These are phyloP conservation scores for Drosophila ananassae DNA, from an alignment of 1,140 invertebrate species.

Conservation along the genomic window DNA sequence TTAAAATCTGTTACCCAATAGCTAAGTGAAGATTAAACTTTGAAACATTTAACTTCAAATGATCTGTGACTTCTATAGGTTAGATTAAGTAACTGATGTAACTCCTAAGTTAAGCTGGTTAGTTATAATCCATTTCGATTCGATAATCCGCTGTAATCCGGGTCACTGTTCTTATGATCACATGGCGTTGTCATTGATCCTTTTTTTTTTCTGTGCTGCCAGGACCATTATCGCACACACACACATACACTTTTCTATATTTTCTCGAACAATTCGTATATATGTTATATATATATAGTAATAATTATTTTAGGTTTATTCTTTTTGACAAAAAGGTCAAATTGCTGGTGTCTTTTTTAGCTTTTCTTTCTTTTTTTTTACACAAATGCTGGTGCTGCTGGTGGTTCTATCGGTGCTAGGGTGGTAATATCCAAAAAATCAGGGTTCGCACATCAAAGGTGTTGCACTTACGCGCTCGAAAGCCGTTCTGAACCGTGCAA, in stretches of 20 bases:
- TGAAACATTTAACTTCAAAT: background rate
- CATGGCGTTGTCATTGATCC: slow-evolving; percentile 50
- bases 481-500: slow-evolving; percentile 94
- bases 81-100: slow-evolving; percentile 45
- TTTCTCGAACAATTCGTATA: slow-evolving; percentile 45
- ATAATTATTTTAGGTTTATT: slow-evolving; percentile 48
- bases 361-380: slow-evolving; percentile 35
- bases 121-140: slow-evolving; percentile 69
- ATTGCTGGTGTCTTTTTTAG: slow-evolving; percentile 55
- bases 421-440: slow-evolving; percentile 55
- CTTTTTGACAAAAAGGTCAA: slow-evolving; percentile 74
- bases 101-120: slow-evolving; percentile 32
- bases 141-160: slow-evolving; percentile 66
- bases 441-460: slow-evolving; percentile 84
- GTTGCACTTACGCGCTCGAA: slow-evolving; percentile 93
- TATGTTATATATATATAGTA: slow-evolving; percentile 30
- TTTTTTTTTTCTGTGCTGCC: slow-evolving; percentile 28
- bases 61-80: slow-evolving; percentile 21
- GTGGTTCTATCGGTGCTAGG: slow-evolving; percentile 30
- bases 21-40: slow-evolving; percentile 12
- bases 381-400: slow-evolving; percentile 38
- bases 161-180: slow-evolving; percentile 52
- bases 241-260: slow-evolving; percentile 50
- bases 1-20: slow-evolving; percentile 39
- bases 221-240: slow-evolving; percentile 49